phyloP scores from a whole-genome alignment of 2,113 vertebrate species.

The Machaerirhynchus nigripectus region DNA sequence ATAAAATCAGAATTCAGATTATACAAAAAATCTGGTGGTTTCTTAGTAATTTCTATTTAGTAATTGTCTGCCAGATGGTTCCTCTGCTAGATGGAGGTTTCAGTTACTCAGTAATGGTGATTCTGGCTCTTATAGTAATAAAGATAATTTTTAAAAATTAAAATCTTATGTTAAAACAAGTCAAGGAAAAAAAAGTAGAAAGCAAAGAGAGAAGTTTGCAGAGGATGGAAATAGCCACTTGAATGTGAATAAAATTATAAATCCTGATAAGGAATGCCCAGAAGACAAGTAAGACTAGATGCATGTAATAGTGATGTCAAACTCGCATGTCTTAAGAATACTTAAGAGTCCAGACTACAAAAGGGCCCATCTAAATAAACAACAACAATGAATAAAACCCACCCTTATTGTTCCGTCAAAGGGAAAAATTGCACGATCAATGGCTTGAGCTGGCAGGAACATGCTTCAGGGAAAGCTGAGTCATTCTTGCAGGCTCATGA shows the following conservation, averaged over 20 bases:
- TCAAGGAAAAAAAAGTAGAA: not conserved
- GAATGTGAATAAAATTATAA: conserved; percentile 2
- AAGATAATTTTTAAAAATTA: not conserved
- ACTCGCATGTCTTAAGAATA: not conserved
- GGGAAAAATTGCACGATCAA: not conserved
- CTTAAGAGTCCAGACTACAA: not conserved
- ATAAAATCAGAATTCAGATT: not conserved
- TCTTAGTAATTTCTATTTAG: not conserved
- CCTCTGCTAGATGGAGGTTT: not conserved
- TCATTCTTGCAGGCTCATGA: not conserved
- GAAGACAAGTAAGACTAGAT: not conserved
- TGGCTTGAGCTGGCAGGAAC: not conserved
- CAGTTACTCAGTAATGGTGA: not conserved
- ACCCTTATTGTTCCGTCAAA: conserved; percentile 30
- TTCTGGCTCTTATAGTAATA: not conserved
- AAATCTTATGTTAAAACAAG: not conserved
- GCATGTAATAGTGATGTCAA: not conserved
- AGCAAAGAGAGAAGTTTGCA: not conserved
- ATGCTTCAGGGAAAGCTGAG: conserved; percentile 34
- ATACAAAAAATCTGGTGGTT: not conserved
- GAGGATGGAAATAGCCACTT: not conserved
- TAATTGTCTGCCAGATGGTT: not conserved
- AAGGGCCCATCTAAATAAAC: conserved; percentile 8
- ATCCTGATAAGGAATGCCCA: not conserved
- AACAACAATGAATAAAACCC: not conserved